Evolutionary conservation across 2,888 invertebrate species (phyloP), one percentile per base, ranked within the genome.

Genomic region (Pyrrhopygopsis socrates): DNA sequence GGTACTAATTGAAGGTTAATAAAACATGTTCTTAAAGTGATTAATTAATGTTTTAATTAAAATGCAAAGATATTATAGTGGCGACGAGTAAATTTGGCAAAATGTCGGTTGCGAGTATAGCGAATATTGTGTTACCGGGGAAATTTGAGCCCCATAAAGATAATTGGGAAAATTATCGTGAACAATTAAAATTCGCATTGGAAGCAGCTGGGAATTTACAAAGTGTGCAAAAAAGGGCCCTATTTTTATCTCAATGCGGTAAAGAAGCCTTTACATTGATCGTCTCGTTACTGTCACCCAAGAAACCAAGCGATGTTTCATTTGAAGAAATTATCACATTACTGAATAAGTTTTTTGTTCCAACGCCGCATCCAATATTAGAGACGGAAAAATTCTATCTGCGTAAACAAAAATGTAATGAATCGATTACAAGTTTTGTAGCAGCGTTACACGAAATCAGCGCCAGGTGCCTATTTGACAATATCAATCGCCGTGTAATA

Each of bases 1-100:
- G 99, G 29, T 99, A 99, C 97, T 99, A 99, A 98, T 99, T 99
- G 95, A 99, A 99, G 98, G 99, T 99, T 99, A 89, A 74, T 38
- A 38, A 11, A 5, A 38, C 38, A 38, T 38, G 38, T 5, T 11
- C 11, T 11, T n/a, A n/a, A n/a, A n/a, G 45, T 45, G 15, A 45
- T 45, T 13, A 45, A 45, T 13, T 45, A 45, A 13, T 45, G 45
- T 15, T 15, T 18, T 45, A 18, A n/a, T 50, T 50, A 4, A 50
- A 50, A n/a, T 50, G n/a, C 11, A 11, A 50, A 50, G 50, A n/a
- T 50, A 27, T 63, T 29, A 63, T 63, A 27, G 63, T 63, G 63
- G 63, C 63, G 63, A 63, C 63, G 63, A 63, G 63, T 29, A 63
- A 63, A 24, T 27, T 4, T 20, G 15, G 41, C 2, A 75, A 41